Evolutionary conservation across 2,113 vertebrate species (phyloP), one percentile per base, ranked within the genome.

Genomic region (Stegastes partitus): DNA sequence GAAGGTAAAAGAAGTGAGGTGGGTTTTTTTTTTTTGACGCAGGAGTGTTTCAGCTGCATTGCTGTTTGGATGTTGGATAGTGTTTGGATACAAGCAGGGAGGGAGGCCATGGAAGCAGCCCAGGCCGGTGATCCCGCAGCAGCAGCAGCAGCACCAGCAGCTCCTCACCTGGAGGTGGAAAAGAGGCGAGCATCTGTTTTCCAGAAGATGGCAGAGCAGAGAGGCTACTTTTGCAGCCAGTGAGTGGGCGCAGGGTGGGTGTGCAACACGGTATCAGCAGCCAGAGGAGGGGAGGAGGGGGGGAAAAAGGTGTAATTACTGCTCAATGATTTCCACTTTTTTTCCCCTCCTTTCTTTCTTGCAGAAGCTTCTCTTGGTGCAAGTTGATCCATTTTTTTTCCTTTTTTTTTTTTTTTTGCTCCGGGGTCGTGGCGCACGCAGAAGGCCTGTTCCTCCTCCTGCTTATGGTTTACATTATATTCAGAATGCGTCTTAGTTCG

Each of bases 231-330:
- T 65, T 53, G 71, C 61, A 56, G 79, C 57, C 64, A 74, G 77
- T 73, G 85, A 79, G 91, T 91, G 85, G 85, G 88, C 83, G 83
- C 79, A 70, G 85, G 73, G 77, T 87, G 87, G 88, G 88, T 77
- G 87, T 85, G 65, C 82, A 78, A 58, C 82, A 75, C 66, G 50
- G 67, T 81, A 72, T 77, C 68, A 77, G 65, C 78, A 74, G 78
- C 78, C 65, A 59, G 76, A 51, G 22, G 58, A 69, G 22, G 49
- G 2, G 22, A 22, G 26, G 5, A 10, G 65, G 55, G 44, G 55
- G 28, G 18, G 31, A 8, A 25, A 55, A 55, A 63, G 23, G 67
- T 81, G 81, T 64, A 78, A 67, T 76, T 64, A 81, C 77, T 62
- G 65, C 64, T 84, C 57, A 79, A 66, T 11, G 44, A 68, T 70